Conservation (phyloP, 2,113 vertebrate species). For the Astatotilapia flaviijosephi region DNA sequence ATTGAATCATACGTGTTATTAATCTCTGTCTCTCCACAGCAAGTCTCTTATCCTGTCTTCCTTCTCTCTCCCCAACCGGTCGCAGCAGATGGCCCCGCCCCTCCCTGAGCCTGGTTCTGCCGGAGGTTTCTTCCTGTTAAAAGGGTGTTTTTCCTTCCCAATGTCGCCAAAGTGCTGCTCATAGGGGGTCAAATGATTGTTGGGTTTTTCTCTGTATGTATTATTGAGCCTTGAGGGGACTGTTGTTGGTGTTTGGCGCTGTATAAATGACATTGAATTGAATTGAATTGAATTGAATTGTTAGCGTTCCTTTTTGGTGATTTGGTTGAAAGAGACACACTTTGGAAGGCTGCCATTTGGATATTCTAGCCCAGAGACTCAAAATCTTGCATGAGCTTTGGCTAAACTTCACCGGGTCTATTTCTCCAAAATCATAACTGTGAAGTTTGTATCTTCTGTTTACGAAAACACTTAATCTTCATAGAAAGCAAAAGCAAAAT, state of each 20-base stretch:
- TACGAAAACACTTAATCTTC: neutral
- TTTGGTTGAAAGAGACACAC: neutral
- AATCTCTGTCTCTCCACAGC: accelerated
- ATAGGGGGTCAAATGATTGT: neutral
- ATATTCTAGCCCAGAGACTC: accelerated
- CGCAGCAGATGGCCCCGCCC: accelerated
- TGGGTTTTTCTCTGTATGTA: neutral
- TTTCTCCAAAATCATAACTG: neutral
- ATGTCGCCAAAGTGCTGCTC: accelerated
- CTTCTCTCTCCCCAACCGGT: accelerated
- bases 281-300: neutral
- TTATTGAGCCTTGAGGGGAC: neutral
- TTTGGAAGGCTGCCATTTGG: neutral
- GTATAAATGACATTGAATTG: accelerated
- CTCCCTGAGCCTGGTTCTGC: neutral
- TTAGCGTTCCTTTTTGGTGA: neutral
- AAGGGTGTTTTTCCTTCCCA: neutral
- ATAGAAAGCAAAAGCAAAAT: neutral
- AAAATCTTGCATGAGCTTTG: accelerated
- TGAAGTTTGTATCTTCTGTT: neutral
- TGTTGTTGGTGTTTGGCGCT: accelerated
- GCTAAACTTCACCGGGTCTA: accelerated
- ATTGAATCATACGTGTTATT: accelerated
- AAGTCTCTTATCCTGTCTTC: neutral
- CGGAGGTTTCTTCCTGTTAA: accelerated